Evolutionary conservation across 2,113 vertebrate species (phyloP), one percentile per base, ranked within the genome.

Genomic region (Clarias macrocephalus): DNA sequence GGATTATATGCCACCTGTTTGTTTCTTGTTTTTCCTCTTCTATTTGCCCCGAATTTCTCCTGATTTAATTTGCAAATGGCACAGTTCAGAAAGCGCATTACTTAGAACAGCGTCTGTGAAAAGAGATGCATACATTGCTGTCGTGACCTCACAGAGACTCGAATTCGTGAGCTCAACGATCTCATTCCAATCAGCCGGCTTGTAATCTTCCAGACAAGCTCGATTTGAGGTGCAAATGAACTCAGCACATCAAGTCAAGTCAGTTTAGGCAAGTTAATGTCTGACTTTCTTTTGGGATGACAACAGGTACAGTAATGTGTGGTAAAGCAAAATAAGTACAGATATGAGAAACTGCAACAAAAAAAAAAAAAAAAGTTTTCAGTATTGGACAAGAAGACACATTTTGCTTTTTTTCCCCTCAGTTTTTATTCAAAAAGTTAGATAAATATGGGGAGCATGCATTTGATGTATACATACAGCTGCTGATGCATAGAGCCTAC

Each of bases 1-100:
- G 65, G 82, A 72, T 84, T 84, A 72, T 33, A 65, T 72, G 73
- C 60, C 59, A 79, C 82, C 52, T 77, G 83, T 56, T 85, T 79
- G 56, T 42, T 42, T 42, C 5, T 42, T 42, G 0, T 42, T 48
- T 42, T 42, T 42, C 48, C 59, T 85, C 72, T 13, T 54, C 62
- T 23, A 48, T 65, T 65, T 54, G 30, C n/a, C 28, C 72, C 37
- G 57, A 63, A 85, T 52, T 54, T 19, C 42, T 16, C 42, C 72
- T 72, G n/a, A 79, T 56, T 28, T 85, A 42, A 54, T 65, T 60
- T 54, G 73, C 52, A 65, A 79, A 77, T 54, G 25, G 72, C 59
- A 48, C 81, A 57, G 52, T 57, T 79, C 57, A 77, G 84, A 79
- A 59, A n/a, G n/a, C 19, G 30, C 84, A 33, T 28, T 62, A 28